Percentiles rank a stretch among this genome's conserved stretches.
These are phyloP conservation scores for Pygocentrus nattereri DNA, from an alignment of 2,797 vertebrate genomes.

Conservation along the genomic window DNA sequence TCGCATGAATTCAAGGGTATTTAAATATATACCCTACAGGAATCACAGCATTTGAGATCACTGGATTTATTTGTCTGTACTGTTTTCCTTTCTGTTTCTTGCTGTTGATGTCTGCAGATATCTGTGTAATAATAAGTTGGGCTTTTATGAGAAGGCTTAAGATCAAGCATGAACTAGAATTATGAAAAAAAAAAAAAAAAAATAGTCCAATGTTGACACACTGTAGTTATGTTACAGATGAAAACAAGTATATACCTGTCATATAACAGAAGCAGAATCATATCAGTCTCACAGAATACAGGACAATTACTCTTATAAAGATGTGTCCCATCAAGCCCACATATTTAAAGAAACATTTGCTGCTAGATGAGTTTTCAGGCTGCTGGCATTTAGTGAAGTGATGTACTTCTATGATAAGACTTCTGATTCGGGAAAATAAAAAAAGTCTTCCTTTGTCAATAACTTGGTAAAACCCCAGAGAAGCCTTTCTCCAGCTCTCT, in stretches of 20 bases:
- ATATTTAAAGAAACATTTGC: not conserved
- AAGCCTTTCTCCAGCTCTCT: conserved; percentile 20
- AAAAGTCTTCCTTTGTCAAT: not conserved
- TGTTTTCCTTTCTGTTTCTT: not conserved
- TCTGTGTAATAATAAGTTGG: not conserved
- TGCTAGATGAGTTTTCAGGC: not conserved
- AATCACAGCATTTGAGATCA: not conserved
- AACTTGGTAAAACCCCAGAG: not conserved
- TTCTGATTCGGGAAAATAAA: not conserved
- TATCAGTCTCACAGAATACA: not conserved
- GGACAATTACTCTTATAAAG: not conserved
- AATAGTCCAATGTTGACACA: not conserved
- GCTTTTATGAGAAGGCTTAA: not conserved
- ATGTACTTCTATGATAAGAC: not conserved
- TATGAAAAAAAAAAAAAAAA: conserved; percentile 2
- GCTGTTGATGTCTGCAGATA: not conserved
- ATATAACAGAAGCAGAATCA: not conserved
- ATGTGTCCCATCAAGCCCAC: not conserved
- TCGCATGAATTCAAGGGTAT: not conserved
- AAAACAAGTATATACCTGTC: conserved; percentile 7
- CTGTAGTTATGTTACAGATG: not conserved
- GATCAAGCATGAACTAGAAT: not conserved
- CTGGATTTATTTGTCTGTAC: not conserved
- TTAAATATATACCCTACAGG: not conserved
- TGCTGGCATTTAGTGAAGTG: not conserved